Evolutionary conservation across 2,113 vertebrate genomes (phyloP).

Genomic region (Odobenus rosmarus): DNA sequence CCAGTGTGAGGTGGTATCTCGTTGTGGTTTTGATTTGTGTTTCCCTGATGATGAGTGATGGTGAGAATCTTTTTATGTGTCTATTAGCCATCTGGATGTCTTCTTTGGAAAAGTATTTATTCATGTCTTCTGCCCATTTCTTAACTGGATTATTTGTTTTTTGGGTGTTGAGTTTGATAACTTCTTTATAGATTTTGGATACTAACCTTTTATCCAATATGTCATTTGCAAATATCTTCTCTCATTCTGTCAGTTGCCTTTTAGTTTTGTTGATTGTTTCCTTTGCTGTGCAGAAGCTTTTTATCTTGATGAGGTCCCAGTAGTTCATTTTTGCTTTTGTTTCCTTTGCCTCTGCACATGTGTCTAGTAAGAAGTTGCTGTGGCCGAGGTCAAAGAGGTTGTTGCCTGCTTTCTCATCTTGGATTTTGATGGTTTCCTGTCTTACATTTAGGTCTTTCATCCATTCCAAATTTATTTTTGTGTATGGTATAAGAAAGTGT

Average conservation of each 20-base stretch:
- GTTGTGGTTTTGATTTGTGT: not conserved
- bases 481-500: not conserved
- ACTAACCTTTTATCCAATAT: not conserved
- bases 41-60: not conserved
- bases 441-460: not conserved
- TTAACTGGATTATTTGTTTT: not conserved
- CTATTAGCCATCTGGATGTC: not conserved
- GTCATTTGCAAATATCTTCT: not conserved
- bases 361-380: not conserved
- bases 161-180: not conserved
- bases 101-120: not conserved
- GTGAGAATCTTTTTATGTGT: not conserved
- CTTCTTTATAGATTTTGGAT: not conserved
- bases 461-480: not conserved
- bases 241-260: not conserved
- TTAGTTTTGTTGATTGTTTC: not conserved
- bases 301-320: not conserved
- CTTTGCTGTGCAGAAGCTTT: not conserved
- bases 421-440: not conserved
- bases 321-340: not conserved
- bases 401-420: not conserved
- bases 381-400: not conserved
- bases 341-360: not conserved
- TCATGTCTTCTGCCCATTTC: not conserved
- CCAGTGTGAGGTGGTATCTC: not conserved